These are phyloP conservation scores for Benitochromis conjunctus DNA, from an alignment of 2,113 vertebrate species.

Conservation along the genomic window DNA sequence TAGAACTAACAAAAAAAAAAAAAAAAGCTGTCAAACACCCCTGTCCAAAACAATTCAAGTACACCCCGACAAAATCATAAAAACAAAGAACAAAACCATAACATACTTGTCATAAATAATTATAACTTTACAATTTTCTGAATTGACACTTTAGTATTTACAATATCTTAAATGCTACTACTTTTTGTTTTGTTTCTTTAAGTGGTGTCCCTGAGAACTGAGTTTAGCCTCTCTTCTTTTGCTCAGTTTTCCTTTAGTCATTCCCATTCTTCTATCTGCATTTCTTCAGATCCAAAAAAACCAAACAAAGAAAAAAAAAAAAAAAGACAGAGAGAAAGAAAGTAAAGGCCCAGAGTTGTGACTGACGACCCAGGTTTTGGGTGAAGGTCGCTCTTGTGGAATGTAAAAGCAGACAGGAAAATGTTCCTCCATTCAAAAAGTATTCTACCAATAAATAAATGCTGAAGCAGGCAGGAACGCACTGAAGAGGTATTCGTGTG, in stretches of 20 bases:
- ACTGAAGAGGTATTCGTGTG: constrained; percentile 63
- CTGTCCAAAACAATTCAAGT: constrained; percentile 88
- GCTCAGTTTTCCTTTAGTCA: constrained; percentile 51
- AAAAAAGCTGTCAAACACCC: constrained; percentile 72
- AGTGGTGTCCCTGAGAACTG: constrained; percentile 98
- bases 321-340: neutral
- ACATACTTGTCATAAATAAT: constrained; percentile 97
- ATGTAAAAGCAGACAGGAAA: constrained; percentile 63
- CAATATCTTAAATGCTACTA: constrained; percentile 96
- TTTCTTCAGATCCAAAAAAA: constrained; percentile 52
- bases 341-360: constrained; percentile 56
- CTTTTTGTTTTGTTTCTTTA: constrained; percentile 89
- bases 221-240: constrained; percentile 75
- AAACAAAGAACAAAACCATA: constrained; percentile 76
- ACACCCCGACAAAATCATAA: constrained; percentile 71
- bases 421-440: constrained; percentile 20
- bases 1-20: neutral
- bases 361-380: constrained; percentile 46
- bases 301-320: neutral
- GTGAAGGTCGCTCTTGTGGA: constrained; percentile 58
- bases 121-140: constrained; percentile 99
- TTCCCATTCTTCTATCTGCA: constrained; percentile 40
- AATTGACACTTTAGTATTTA: constrained; percentile 98
- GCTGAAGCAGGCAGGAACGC: constrained; percentile 61
- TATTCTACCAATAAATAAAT: constrained; percentile 57